Base-by-base conservation (phyloP, 2,888 invertebrate species). In the Dexiosoma caninum region DNA sequence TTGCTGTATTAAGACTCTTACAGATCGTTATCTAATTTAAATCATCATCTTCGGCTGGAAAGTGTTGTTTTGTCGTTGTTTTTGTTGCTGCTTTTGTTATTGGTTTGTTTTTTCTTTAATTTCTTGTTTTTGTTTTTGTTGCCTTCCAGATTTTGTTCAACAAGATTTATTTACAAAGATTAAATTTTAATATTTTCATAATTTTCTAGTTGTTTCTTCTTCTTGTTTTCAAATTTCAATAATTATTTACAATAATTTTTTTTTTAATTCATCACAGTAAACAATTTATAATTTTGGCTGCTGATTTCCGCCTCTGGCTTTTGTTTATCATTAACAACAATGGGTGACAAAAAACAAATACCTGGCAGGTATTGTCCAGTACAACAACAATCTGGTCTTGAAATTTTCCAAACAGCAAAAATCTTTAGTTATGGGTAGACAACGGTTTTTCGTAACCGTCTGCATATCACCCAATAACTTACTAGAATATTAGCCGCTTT, bases 11-110 rank as follows among this genome's bases (percentile, higher is more conserved):
- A 70, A 70, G 40, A 70, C 42, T 35, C 60, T 67, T 30, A 37
- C 46, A 70, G 77, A 77, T 77, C 62, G 64, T 77, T 64, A 70
- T 77, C 77, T 30, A 8, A 8, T 27, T 66, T 46, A 46, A 74
- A 64, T 64, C 57, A 37, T 66, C 30, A 64, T 46, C 32, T 40
- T 19, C 5, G 64, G 66, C 32, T 57, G 37, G 0, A 51, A 53
- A 55, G 23, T 16, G 2, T 37, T 40, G 27, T 32, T 42, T 19
- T 8, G 12, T 37, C 23, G 3, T 8, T 23, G 1, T 12, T 30
- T 57, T 44, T 23, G 27, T 23, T 46, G 19, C 1, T 21, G 21
- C 4, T n/a, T 16, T 53, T 23, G n/a, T 32, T 23, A 32, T 49
- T 23, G n/a, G n/a, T n/a, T 23, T 46, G 19, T 4, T 21, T n/a